Percentiles rank a stretch among this genome's conserved stretches.
Conservation (phyloP, 2,113 vertebrate genomes). For the Ammodytes dubius region DNA sequence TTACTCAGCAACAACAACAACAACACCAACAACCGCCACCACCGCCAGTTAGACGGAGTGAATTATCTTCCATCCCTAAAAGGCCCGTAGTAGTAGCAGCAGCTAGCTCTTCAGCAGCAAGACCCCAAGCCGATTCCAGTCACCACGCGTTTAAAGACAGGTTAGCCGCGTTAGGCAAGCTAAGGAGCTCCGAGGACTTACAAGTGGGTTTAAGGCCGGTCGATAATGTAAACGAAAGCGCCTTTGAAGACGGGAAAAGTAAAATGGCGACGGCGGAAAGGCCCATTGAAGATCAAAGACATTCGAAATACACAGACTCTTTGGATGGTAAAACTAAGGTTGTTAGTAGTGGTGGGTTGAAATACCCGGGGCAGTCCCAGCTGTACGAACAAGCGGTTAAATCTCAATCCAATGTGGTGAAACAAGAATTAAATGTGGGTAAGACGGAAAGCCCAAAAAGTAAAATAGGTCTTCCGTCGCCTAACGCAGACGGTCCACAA, state of each 20-base stretch:
- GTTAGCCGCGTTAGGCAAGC: conserved; percentile 88
- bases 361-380: conserved; percentile 83
- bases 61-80: conserved; percentile 81
- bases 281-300: conserved; percentile 77
- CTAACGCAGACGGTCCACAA: conserved; percentile 79
- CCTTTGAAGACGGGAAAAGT: conserved; percentile 63
- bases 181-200: conserved; percentile 85
- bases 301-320: conserved; percentile 78
- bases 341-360: conserved; percentile 76
- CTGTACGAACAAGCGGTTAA: conserved; percentile 79
- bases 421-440: conserved; percentile 83
- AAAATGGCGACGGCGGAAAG: conserved; percentile 73
- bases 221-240: conserved; percentile 53
- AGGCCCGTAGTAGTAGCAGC: conserved; percentile 60
- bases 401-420: conserved; percentile 77
- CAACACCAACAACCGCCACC: conserved; percentile 16
- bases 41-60: conserved; percentile 57
- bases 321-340: conserved; percentile 75
- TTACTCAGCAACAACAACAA: not conserved
- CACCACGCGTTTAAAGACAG: conserved; percentile 90
- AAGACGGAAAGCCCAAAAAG: conserved; percentile 88
- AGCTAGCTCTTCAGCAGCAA: conserved; percentile 32
- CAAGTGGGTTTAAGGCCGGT: conserved; percentile 53
- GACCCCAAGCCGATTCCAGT: conserved; percentile 85
- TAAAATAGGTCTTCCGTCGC: conserved; percentile 83